phyloP scores from a whole-genome alignment of 1,140 invertebrate species.

The Amyelois transitella region DNA sequence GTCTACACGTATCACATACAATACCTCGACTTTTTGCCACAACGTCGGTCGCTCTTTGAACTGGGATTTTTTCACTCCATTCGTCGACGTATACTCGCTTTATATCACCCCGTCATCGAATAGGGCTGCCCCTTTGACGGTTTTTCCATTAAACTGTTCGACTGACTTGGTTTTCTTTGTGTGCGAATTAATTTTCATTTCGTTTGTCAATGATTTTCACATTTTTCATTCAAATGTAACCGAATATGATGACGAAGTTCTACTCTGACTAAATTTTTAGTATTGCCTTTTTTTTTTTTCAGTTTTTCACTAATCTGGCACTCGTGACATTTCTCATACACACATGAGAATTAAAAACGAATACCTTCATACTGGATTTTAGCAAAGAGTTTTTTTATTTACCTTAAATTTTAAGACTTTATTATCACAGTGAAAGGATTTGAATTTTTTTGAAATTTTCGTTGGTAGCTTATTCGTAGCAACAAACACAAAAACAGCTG shows the following conservation, averaged over 20 bases:
- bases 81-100: constrained; percentile 39
- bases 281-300: no score
- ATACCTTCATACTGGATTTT: no score
- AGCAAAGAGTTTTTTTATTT: no score
- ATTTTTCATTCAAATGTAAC: constrained; percentile 1
- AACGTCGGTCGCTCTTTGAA: constrained; percentile 57
- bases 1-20: constrained; percentile 46
- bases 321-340: no score
- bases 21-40: constrained; percentile 47
- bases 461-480: no score
- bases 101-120: constrained; percentile 40
- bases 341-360: no score
- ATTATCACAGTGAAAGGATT: no score
- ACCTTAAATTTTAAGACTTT: no score
- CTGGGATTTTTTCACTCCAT: constrained; percentile 66
- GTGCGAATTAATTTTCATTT: constrained; percentile 2
- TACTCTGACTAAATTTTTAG: no score
- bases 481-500: neutral
- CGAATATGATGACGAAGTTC: neutral
- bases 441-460: no score
- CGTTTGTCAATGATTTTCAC: constrained; percentile 9
- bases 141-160: neutral
- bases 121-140: constrained; percentile 34
- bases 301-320: no score
- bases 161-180: neutral